phyloP scores from a whole-genome alignment of 1,140 invertebrate genomes.

The Lysiphlebus fabarum region DNA sequence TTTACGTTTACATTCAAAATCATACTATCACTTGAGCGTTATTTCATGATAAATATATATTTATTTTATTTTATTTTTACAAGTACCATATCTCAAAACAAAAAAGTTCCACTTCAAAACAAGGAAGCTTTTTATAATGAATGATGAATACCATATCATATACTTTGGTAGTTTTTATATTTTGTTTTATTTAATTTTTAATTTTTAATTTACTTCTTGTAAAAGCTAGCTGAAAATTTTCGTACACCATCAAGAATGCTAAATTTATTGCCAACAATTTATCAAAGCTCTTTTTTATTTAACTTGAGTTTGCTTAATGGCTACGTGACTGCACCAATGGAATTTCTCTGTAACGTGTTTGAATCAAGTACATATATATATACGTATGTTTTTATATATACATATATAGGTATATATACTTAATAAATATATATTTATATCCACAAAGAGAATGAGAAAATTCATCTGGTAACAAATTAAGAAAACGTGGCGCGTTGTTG shows the following conservation, averaged over 20 bases:
- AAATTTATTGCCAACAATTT: constrained; percentile 14
- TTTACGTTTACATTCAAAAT: no score
- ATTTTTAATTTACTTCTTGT: not conserved
- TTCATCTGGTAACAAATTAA: constrained; percentile 3
- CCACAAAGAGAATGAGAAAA: not conserved
- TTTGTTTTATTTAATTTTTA: not conserved
- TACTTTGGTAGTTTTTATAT: not conserved
- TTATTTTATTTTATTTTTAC: no score
- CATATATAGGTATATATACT: not conserved
- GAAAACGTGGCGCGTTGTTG: not conserved
- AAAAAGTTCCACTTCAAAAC: no score
- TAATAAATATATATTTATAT: not conserved
- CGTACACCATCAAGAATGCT: not conserved
- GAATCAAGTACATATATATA: not conserved
- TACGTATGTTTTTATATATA: constrained; percentile 1
- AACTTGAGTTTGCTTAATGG: not conserved
- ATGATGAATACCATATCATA: no score
- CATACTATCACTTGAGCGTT: no score
- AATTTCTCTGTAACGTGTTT: not conserved
- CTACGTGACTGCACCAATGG: no score
- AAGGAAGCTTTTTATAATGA: no score
- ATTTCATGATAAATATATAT: no score
- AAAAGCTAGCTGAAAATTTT: not conserved
- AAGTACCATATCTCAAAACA: no score
- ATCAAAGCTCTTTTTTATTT: constrained; percentile 1